A percentile compares a stretch with the other conserved stretches of the same genome.
Conservation (phyloP, 2,113 vertebrate species). For the Hepsetus odoe region DNA sequence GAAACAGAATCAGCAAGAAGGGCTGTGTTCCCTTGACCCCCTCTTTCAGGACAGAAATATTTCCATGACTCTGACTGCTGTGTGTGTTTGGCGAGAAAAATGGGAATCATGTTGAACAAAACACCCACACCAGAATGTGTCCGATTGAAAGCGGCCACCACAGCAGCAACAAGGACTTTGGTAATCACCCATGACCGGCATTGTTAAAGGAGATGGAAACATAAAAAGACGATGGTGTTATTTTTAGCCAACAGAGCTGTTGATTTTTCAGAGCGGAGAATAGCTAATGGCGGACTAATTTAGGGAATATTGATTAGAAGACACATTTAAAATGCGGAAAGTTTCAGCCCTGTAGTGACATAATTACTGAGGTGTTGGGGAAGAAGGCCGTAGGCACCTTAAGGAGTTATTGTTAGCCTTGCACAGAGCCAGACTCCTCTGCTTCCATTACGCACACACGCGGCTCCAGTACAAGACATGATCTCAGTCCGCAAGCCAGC, state of each 20-base stretch:
- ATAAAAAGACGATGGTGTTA: no score
- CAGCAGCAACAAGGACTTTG: background rate
- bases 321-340: background rate
- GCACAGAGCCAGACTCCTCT: background rate
- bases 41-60: background rate
- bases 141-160: background rate
- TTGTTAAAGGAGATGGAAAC: no score
- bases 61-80: background rate
- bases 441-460: background rate
- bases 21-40: background rate
- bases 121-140: background rate
- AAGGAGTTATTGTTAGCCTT: background rate
- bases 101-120: background rate
- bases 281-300: background rate
- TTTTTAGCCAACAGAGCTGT: no score
- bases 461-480: background rate
- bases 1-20: conserved; percentile 7
- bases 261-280: background rate
- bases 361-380: background rate
- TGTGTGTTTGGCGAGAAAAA: background rate
- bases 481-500: background rate
- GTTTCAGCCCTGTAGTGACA: background rate
- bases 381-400: background rate
- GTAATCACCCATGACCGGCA: background rate
- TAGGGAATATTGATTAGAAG: no score